A percentile compares a stretch with the other conserved stretches of the same genome.
Conservation (phyloP, 2,888 invertebrate genomes). For the Harpagoxenus sublaevis region DNA sequence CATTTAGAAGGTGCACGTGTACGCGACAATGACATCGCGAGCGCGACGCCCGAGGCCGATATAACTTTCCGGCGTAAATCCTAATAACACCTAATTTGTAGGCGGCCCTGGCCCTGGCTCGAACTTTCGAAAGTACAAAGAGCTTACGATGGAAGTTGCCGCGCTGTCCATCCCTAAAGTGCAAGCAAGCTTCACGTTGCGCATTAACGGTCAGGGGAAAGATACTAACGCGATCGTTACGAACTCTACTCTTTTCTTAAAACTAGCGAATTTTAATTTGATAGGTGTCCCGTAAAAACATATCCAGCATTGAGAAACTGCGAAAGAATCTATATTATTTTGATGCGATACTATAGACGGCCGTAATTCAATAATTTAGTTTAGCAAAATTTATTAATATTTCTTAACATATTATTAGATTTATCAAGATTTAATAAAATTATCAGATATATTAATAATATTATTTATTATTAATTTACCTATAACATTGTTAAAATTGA, state of each 20-base stretch:
- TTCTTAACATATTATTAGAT: background rate
- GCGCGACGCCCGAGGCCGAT: conserved; percentile 58
- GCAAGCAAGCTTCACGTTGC: conserved; percentile 4
- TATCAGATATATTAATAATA: background rate
- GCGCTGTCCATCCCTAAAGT: conserved; percentile 17
- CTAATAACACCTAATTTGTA: conserved; percentile 82
- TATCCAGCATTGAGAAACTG: background rate
- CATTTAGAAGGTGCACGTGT: background rate
- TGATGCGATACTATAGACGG: too few relatives aligned
- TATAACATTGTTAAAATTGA: background rate
- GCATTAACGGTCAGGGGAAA: background rate
- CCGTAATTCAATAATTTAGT: background rate
- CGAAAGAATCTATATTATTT: background rate
- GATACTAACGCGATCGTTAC: background rate
- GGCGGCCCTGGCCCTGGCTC: conserved; percentile 70
- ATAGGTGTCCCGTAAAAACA: background rate
- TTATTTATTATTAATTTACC: background rate
- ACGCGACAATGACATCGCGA: conserved; percentile 7
- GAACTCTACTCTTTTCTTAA: background rate
- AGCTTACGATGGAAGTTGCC: conserved; percentile 52
- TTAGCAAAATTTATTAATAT: conserved; percentile 1
- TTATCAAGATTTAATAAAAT: background rate
- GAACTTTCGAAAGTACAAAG: conserved; percentile 73
- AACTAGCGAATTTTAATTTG: background rate
- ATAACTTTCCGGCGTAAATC: conserved; percentile 80